Evolutionary conservation across 2,888 invertebrate genomes (phyloP), one percentile per base, ranked within the genome.

Genomic region (Oegoconia quadripuncta): DNA sequence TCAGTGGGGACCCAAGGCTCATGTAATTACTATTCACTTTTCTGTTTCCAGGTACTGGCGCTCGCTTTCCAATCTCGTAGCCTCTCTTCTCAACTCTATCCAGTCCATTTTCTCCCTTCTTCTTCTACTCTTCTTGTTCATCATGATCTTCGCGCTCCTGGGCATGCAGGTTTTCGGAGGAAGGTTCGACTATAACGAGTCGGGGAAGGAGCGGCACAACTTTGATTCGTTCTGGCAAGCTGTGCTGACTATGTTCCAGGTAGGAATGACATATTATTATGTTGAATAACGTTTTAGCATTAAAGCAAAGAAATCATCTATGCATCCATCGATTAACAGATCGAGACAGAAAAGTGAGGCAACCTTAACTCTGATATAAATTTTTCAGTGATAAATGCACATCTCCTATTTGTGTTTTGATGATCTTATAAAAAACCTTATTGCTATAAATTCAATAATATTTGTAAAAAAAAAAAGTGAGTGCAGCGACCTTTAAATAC

Each of bases 141-240:
- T 99, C 84, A 97, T 99, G 77, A 99, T 99, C 81, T 99, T 99
- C 83, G 98, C 99, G 13, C 89, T 99, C 43, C 90, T 99, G 38
- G 99, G 99, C 41, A 99, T 99, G 99, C 99, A 99, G 89, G 96
- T 99, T 26, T 99, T 99, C 81, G 99, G 99, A 43, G 99, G 99
- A 29, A 95, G 92, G 82, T 99, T 99, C 80, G 98, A 98, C 83
- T 96, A 94, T 75, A 91, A 92, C 37, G 91, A 91, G 28, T 90
- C 90, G 46, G 93, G 95, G 53, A 99, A 98, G 71, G 96, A 97
- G 37, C 91, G 98, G 40, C 94, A 94, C 67, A 99, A 99, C 88
- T 99, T 99, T 76, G 99, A 99, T 81, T 95, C 97, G 49, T 99
- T 99, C 82, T 97, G 97, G 94, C 98, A 99, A 80, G 96, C 98